These are phyloP conservation scores for Campoplex capitator DNA, from an alignment of 2,888 invertebrate species.

Conservation along the genomic window DNA sequence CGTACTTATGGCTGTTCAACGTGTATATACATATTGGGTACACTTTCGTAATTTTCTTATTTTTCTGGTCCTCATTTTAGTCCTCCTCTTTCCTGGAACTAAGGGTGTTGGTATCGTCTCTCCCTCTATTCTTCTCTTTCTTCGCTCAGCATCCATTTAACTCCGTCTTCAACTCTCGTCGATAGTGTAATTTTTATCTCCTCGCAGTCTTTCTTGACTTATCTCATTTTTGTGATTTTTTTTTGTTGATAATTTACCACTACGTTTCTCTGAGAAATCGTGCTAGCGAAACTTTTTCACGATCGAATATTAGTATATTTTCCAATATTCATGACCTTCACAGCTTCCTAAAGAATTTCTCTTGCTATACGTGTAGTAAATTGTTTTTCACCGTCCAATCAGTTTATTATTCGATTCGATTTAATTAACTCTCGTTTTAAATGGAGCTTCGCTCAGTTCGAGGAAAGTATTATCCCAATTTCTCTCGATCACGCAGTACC, in stretches of 20 bases:
- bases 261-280: neutral
- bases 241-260: neutral
- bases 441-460: neutral
- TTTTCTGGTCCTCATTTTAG: slow-evolving; percentile 19
- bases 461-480: neutral
- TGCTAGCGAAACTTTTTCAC: neutral
- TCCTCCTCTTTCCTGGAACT: slow-evolving; percentile 65
- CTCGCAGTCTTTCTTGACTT: slow-evolving; percentile 13
- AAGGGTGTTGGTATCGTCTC: slow-evolving; percentile 34
- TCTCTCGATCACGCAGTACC: neutral
- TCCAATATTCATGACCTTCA: neutral
- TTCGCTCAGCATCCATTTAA: slow-evolving; percentile 24
- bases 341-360: neutral
- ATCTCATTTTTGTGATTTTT: slow-evolving; percentile 30
- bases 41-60: slow-evolving; percentile 26
- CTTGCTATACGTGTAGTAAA: neutral
- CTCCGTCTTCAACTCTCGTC: slow-evolving; percentile 4
- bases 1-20: slow-evolving; percentile 5
- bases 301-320: neutral
- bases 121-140: neutral
- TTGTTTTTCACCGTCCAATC: neutral
- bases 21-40: slow-evolving; percentile 10
- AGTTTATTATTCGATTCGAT: no score
- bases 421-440: neutral
- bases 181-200: slow-evolving; percentile 54